phyloP scores from a whole-genome alignment of 2,113 vertebrate genomes.

The Phaethornis superciliosus region DNA sequence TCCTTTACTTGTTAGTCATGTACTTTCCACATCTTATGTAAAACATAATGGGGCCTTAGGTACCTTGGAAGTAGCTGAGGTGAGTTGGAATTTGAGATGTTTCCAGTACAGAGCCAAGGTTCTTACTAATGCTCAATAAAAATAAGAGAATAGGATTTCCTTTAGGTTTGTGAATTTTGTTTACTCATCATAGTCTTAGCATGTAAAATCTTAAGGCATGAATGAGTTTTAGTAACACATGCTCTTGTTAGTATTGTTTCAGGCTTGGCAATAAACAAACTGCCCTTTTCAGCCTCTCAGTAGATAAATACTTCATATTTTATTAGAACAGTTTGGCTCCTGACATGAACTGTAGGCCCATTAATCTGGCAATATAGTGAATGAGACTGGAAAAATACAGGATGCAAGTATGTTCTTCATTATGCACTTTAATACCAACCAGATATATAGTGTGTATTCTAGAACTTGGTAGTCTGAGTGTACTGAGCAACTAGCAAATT shows the following conservation, averaged over 20 bases:
- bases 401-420: conserved; percentile 86
- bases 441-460: conserved; percentile 59
- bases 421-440: conserved; percentile 74
- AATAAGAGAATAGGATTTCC: conserved; percentile 10
- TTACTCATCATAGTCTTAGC: conserved; percentile 76
- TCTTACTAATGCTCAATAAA: neutral
- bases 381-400: conserved; percentile 78
- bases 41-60: neutral
- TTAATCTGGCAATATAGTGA: conserved; percentile 62
- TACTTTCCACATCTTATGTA: neutral
- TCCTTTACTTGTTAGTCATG: neutral
- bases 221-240: conserved; percentile 76
- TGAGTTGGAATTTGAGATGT: neutral
- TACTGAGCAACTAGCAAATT: conserved; percentile 62
- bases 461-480: conserved; percentile 52
- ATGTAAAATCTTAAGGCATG: conserved; percentile 75
- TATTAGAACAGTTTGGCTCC: conserved; percentile 65
- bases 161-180: conserved; percentile 76
- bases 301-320: conserved; percentile 58
- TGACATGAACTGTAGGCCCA: conserved; percentile 54
- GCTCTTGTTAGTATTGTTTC: conserved; percentile 45
- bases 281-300: conserved; percentile 42
- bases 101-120: neutral
- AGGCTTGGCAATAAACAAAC: conserved; percentile 63
- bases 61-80: neutral